Base-by-base conservation (phyloP, 2,797 vertebrate genomes). In the Pseudochirops cupreus region DNA sequence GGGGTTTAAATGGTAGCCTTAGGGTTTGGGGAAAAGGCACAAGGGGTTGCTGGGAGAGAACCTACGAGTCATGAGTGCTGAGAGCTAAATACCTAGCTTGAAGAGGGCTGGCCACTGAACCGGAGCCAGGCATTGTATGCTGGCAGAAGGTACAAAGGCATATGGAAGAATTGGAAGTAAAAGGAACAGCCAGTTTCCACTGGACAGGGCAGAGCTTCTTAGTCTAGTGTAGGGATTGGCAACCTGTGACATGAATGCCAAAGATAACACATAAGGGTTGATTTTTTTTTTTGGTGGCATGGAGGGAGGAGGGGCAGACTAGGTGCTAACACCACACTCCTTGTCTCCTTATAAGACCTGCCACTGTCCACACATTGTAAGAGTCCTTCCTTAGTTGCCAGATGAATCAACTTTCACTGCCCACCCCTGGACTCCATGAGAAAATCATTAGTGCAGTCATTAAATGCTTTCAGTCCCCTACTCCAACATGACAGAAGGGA, bases 1-100 rank as follows among this genome's bases (percentile, higher is more conserved):
- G 21, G 96, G 97, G 96, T 97, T 98, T 98, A 97, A 97, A 97
- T 96, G 94, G 97, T 97, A 95, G 96, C 95, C 96, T 98, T 97
- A 92, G 96, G 96, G 97, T 98, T 97, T 95, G 94, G 95, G 52
- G 96, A 96, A 97, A 92, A 96, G 94, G 96, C 96, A 97, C 91
- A 93, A 74, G 91, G 97, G 93, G 96, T 97, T 95, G 93, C 96
- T 93, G 56, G 67, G 92, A 97, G 93, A 94, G 96, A 97, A 92
- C 56, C 93, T 97, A 97, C 96, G 82, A 56, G 96, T 94, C 96
- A 95, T 93, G 97, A 97, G 97, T 94, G 91, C 67, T 59, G 46
- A 54, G 52, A 96, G 97, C 96, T 97, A 97, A 96, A 97, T 82
- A 91, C 90, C 95, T 96, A 95, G 55, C 97, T 98, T 97, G 96